Evolutionary conservation across 2,888 invertebrate species (phyloP), one percentile per base, ranked within the genome.

Genomic region (Esperia sulphurella): DNA sequence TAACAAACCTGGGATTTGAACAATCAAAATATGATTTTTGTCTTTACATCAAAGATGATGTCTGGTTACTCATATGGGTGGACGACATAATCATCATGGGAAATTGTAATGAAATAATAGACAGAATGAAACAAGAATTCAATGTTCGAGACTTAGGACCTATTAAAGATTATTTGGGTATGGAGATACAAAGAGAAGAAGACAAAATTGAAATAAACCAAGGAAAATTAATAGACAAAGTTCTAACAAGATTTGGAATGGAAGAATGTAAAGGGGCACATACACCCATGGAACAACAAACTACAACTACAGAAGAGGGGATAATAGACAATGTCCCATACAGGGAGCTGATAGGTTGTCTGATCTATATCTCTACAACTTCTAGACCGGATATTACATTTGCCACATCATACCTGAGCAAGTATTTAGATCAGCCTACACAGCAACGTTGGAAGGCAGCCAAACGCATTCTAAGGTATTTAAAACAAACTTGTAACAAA

Each of bases 11-110:
- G 14, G 43, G 41, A 8, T 52, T 44, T 9, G 45, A 28, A 30
- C 45, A 39, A 46, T 52, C 49, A 5, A 14, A 46, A 5, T 33
- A 46, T 47, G 53, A 52, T 47, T 38, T 45, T n/a, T 52, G 48
- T 43, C 9, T 48, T 8, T 48, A 48, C 13, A 31, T n/a, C 3
- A 21, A 21, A 43, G 40, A 35, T 35, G 21, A 33, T 29, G n/a
- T 12, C 1, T 41, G 8, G 13, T 10, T 38, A 30, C 1, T 44
- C 10, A 28, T 44, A 14, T 42, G n/a, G 31, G 42, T 42, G 1
- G 42, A 42, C 8, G 42, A 42, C 9, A 42, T 42, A 1, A 7
- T 42, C 0, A 8, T 42, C 13, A 30, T 29, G 5, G 42, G 42
- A 31, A 12, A 41, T 41, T 12, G 12, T 29, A n/a, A 41, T 3